Base-by-base conservation (phyloP, 2,888 invertebrate genomes). In the Eudasyphora cyanicolor region DNA sequence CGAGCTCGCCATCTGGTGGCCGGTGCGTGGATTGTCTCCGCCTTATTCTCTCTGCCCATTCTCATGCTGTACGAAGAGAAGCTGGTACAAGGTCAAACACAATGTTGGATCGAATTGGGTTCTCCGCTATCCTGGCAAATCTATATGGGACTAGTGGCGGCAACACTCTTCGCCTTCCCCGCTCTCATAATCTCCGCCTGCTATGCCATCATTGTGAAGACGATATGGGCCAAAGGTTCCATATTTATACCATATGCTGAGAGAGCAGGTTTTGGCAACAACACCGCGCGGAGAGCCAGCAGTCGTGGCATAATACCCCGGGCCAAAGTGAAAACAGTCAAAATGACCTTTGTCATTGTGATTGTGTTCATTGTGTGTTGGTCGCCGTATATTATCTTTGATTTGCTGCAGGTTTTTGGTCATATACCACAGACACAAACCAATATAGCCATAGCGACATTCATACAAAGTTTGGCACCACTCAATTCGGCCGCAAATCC, bases 291-390 rank as follows among this genome's bases (percentile, higher is more conserved):
- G 54, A 93, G 97, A 64, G 97, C 97, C 0, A 98, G 98, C 90
- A 98, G 98, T 27, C 93, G 98, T 70, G 98, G 98, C 60, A 95
- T 98, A 82, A 98, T 98, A 89, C 98, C 98, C 0, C 95, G 97
- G 84, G 98, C 98, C 38, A 98, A 98, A 93, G 97, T 98, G 88
- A 98, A 98, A 93, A 98, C 98, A 17, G 97, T 98, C 84, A 98
- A 98, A 93, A 98, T 98, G 98, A 98, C 98, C 0, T 96, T 98
- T 87, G 98, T 98, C 87, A 98, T 98, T 88, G 98, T 98, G 82
- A 96, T 98, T 88, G 98, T 97, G 42, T 98, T 98, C 92, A 96
- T 98, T 85, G 92, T 98, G 8, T 98, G 98, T 93, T 98, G 98
- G 98, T 97, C 97, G 76, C 98, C 98, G 0, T 98, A 97, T 93